Evolutionary conservation across 1,140 invertebrate species (phyloP).

Genomic region (Phenacoccus solenopsis): DNA sequence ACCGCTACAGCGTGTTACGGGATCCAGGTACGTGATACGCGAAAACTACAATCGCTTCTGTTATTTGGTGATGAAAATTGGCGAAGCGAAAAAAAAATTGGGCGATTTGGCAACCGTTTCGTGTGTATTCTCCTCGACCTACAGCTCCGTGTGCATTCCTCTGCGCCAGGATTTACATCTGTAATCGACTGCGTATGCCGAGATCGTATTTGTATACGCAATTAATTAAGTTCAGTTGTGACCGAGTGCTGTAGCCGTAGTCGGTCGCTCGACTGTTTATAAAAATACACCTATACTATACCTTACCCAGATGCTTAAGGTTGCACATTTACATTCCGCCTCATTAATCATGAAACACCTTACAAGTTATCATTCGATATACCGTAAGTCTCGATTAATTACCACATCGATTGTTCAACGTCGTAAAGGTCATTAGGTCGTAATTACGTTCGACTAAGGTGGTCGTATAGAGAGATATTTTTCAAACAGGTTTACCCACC

Average conservation of each 20-base stretch:
- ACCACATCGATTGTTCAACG: conserved; percentile 1
- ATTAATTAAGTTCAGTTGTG: not conserved
- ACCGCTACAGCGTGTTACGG: not conserved
- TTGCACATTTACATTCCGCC: not conserved
- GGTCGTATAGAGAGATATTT: not conserved
- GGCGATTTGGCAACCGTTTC: too few relatives aligned
- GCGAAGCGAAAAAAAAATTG: too few relatives aligned
- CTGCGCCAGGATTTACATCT: not conserved
- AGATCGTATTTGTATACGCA: not conserved
- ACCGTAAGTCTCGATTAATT: not conserved
- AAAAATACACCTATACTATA: too few relatives aligned
- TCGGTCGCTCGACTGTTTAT: too few relatives aligned
- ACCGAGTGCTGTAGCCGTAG: too few relatives aligned
- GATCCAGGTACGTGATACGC: not conserved
- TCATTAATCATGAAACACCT: conserved; percentile 2
- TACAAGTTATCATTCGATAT: conserved; percentile 3
- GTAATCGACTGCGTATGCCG: not conserved
- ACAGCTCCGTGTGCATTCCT: not conserved
- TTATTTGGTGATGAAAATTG: too few relatives aligned
- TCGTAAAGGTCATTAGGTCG: conserved; percentile 1
- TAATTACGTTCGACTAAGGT: not conserved
- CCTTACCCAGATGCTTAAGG: not conserved
- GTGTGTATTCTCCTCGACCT: too few relatives aligned
- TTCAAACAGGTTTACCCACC: too few relatives aligned
- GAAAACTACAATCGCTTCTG: too few relatives aligned